A percentile compares a stretch with the other conserved stretches of the same genome.
Conservation (phyloP, 2,113 vertebrate genomes). For the Poeciliopsis retropinna region DNA sequence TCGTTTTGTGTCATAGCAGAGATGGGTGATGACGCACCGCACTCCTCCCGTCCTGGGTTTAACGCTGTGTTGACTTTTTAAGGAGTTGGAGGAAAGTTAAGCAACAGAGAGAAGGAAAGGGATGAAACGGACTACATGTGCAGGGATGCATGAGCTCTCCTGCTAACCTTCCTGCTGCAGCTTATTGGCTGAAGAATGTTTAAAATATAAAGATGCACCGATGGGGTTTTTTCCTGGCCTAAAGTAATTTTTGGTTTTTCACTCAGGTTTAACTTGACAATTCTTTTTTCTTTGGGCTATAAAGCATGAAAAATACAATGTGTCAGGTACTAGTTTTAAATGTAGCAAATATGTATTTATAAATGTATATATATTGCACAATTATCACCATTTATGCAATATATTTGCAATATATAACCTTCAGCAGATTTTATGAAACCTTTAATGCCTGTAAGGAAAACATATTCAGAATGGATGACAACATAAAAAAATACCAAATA, state of each 20-base stretch:
- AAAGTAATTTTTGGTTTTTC: background rate
- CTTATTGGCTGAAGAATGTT: background rate
- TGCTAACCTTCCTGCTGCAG: slow-evolving; percentile 47
- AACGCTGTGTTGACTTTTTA: slow-evolving; percentile 23
- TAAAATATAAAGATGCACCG: background rate
- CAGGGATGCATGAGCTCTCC: slow-evolving; percentile 56
- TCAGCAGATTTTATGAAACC: too few relatives aligned
- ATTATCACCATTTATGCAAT: too few relatives aligned
- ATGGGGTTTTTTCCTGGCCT: background rate
- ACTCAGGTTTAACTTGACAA: background rate
- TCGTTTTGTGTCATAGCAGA: slow-evolving; percentile 16
- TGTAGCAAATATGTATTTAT: too few relatives aligned
- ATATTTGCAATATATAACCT: too few relatives aligned
- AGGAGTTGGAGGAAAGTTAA: slow-evolving; percentile 16
- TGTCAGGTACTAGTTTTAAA: too few relatives aligned
- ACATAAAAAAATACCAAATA: too few relatives aligned
- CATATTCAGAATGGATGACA: too few relatives aligned
- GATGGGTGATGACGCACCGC: slow-evolving; percentile 46
- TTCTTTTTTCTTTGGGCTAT: too few relatives aligned
- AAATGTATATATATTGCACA: too few relatives aligned
- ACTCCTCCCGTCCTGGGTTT: slow-evolving; percentile 1
- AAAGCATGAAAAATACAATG: background rate
- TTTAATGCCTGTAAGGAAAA: too few relatives aligned
- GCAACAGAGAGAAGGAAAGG: slow-evolving; percentile 40
- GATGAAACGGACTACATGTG: slow-evolving; percentile 48